Percentiles rank a stretch among this genome's conserved stretches.
Evolutionary conservation across 2,113 vertebrate genomes (phyloP).

Genomic region (Sinocyclocheilus anophthalmus): DNA sequence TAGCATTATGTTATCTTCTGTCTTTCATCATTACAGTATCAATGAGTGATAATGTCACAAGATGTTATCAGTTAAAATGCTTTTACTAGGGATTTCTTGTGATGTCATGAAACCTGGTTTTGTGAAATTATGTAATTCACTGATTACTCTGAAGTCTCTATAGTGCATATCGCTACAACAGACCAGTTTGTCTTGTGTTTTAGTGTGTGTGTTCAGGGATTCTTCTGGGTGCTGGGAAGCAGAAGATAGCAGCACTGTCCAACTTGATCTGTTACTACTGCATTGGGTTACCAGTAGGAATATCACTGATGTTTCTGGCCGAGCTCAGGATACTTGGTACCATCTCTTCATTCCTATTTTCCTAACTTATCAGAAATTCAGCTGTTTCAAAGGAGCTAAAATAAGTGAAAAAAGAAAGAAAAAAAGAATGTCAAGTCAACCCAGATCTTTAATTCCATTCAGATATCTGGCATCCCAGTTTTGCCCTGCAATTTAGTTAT

Average conservation of each 20-base stretch:
- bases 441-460: background rate
- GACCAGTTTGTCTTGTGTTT: constrained; percentile 32
- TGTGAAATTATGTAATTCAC: background rate
- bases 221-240: constrained; percentile 83
- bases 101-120: background rate
- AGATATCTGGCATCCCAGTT: background rate
- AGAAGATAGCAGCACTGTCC: constrained; percentile 84
- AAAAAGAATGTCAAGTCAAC: background rate
- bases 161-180: background rate
- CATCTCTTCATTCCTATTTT: background rate
- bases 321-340: constrained; percentile 81
- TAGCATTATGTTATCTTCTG: background rate
- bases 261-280: constrained; percentile 80
- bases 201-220: constrained; percentile 82
- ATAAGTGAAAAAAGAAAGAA: background rate
- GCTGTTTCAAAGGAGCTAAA: background rate
- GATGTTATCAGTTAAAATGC: background rate
- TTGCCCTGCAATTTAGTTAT: background rate
- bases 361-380: background rate
- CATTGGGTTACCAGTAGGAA: constrained; percentile 79
- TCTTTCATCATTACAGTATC: background rate
- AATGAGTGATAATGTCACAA: background rate
- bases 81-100: background rate
- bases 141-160: background rate
- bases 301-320: constrained; percentile 79